Evolutionary conservation across 2,888 invertebrate genomes (phyloP), one percentile per base, ranked within the genome.

Genomic region (Scrobipalpa atriplicella): DNA sequence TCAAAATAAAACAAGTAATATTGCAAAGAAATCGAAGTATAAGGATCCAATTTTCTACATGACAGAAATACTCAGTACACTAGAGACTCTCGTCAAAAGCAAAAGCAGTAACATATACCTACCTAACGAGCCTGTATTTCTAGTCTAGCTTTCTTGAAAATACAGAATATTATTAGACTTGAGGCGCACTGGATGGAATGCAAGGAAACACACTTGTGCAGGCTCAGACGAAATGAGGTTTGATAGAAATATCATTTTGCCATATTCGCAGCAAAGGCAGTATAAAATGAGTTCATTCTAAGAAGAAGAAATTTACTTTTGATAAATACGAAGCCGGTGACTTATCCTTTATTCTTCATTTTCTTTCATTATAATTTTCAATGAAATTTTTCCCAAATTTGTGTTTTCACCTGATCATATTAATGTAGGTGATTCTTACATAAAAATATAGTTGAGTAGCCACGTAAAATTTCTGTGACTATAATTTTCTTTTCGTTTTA

Each of bases 171-270:
- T n/a, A 47, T 47, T n/a, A 47, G 16, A 47, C 9, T 47, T 16
- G 47, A 47, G 47, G 6, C n/a, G 47, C 47, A 8, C 39, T 8
- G 39, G 39, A 39, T 11, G 39, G 11, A 39, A 39, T 10, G 39
- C 11, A 39, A 1, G 39, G 11, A 39, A 39, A 39, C 39, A 7
- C 19, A 19, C 54, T 54, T 10, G 54, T 21, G 21, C 54, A 18
- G 21, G 54, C 54, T 54, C 54, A 18, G 21, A 54, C 18, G 19
- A 21, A 19, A 21, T 54, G 54, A 47, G 47, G 16, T 13, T 13
- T 11, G 47, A 47, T 47, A 47, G 16, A 47, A 47, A 47, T 47
- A n/a, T 47, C 47, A 47, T 47, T n/a, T 47, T n/a, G n/a, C n/a
- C 47, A 47, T 47, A 16, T 16, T 47, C 5, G 47, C 47, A 47